These are phyloP conservation scores for Synanthedon tipuliformis DNA, from an alignment of 2,888 invertebrate species.

Conservation along the genomic window DNA sequence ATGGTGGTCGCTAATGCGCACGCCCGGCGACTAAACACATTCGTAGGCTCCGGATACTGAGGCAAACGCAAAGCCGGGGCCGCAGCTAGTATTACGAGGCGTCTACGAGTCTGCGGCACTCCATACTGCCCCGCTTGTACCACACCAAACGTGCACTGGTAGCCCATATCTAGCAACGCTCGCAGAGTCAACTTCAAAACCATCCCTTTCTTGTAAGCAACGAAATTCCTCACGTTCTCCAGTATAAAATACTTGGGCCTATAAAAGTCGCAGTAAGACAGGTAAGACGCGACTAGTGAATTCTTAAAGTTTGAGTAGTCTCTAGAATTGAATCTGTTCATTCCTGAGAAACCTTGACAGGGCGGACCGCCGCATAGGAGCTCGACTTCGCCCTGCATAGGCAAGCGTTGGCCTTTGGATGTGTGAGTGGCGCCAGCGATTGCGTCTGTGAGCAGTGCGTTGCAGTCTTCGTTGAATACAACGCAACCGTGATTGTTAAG, in stretches of 20 bases:
- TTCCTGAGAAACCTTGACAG: conserved; percentile 90
- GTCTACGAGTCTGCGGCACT: conserved; percentile 82
- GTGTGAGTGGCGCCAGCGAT: conserved; percentile 72
- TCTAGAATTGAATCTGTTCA: conserved; percentile 88
- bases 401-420: conserved; percentile 68
- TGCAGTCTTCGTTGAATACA: conserved; percentile 88
- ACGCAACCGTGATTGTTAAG: conserved; percentile 79
- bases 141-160: conserved; percentile 88
- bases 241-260: conserved; percentile 85
- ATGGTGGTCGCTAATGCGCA: conserved; percentile 66
- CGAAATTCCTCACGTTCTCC: conserved; percentile 89
- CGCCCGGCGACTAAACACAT: conserved; percentile 79
- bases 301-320: conserved; percentile 89
- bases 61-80: conserved; percentile 83
- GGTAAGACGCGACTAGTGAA: conserved; percentile 82
- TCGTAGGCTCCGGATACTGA: conserved; percentile 81
- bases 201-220: conserved; percentile 83
- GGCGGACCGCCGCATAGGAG: conserved; percentile 88
- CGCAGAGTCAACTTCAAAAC: conserved; percentile 83
- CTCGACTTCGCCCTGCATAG: conserved; percentile 84
- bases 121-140: conserved; percentile 89
- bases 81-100: conserved; percentile 84
- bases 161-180: conserved; percentile 84
- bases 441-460: conserved; percentile 74
- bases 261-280: conserved; percentile 88